Conservation (phyloP, 2,888 invertebrate species). For the Callyntrura sp. region DNA sequence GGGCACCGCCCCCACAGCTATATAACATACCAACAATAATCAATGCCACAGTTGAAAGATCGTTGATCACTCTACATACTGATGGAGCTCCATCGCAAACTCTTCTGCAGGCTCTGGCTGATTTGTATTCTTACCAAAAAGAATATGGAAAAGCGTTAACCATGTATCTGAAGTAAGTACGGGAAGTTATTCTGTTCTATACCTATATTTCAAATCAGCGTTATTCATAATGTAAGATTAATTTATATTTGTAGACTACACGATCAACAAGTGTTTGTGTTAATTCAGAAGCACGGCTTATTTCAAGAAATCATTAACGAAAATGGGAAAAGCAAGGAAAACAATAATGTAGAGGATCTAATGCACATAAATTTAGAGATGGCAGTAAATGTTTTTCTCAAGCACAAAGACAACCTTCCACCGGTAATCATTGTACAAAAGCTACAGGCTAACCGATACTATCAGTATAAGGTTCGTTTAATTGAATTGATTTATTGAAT, state of each 20-base stretch:
- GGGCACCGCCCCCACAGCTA: conserved; percentile 91
- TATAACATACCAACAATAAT: conserved; percentile 94
- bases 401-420: conserved; percentile 89
- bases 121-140: conserved; percentile 94
- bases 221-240: neutral
- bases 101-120: conserved; percentile 94
- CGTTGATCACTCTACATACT: conserved; percentile 86
- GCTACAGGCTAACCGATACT: conserved; percentile 90
- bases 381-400: conserved; percentile 93
- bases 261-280: conserved; percentile 95
- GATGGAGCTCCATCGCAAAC: conserved; percentile 89
- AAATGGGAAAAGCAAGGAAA: conserved; percentile 87
- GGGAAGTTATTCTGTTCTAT: neutral
- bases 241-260: conserved; percentile 87
- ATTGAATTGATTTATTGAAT: too few species aligned
- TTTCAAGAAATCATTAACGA: conserved; percentile 89
- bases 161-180: conserved; percentile 93
- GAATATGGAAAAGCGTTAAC: conserved; percentile 96
- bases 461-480: conserved; percentile 89
- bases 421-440: conserved; percentile 93
- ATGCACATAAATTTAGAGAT: conserved; percentile 94
- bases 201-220: too few species aligned
- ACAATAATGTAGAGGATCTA: conserved; percentile 91
- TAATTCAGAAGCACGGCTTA: conserved; percentile 94
- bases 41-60: conserved; percentile 93